Percentiles rank a stretch among this genome's conserved stretches.
Conservation (phyloP, 2,797 vertebrate species). For the Bradypus variegatus region DNA sequence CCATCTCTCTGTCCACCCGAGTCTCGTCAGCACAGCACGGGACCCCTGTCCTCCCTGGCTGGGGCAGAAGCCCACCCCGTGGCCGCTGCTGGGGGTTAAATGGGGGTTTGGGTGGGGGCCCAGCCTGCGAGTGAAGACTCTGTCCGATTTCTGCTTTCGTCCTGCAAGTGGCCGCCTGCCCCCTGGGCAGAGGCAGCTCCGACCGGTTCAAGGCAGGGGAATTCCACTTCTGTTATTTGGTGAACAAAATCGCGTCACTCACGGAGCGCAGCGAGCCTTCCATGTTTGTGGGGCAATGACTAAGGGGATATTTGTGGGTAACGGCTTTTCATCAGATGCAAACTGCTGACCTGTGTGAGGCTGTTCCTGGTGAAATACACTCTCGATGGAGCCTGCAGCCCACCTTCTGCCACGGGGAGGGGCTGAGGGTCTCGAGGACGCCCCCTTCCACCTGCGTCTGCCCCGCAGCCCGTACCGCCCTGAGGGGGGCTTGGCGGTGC, state of each 20-base stretch:
- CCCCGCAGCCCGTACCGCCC: background rate
- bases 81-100: no score
- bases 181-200: background rate
- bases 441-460: no score
- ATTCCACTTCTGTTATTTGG: background rate
- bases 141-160: background rate
- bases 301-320: background rate
- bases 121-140: background rate
- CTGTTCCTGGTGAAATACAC: background rate
- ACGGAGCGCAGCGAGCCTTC: background rate
- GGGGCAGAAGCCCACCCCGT: no score
- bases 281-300: background rate
- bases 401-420: background rate
- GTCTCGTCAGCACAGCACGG: no score
- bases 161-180: background rate
- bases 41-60: no score
- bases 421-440: fast-evolving
- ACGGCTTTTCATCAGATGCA: background rate
- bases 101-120: no score
- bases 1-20: no score
- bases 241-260: background rate
- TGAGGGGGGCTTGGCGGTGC: background rate
- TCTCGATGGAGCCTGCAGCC: background rate
- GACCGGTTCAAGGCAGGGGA: background rate
- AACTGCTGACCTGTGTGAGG: background rate